phyloP scores from a whole-genome alignment of 2,888 invertebrate genomes.

The Boloria selene region DNA sequence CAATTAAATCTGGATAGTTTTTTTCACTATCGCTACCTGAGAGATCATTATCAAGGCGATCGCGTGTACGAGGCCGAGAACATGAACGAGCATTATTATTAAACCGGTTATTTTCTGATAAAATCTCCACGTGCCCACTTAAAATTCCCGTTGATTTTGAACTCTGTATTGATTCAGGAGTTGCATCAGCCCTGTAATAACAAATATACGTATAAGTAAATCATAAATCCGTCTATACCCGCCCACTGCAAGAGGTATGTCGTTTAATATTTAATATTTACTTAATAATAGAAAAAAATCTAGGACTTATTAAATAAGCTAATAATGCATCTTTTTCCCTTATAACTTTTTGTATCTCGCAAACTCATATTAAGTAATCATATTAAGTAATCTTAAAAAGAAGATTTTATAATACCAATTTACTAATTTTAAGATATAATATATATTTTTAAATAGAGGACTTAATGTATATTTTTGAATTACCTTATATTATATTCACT shows the following conservation, averaged over 20 bases:
- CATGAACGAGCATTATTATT: constrained; percentile 71
- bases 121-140: constrained; percentile 66
- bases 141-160: constrained; percentile 78
- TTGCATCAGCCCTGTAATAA: constrained; percentile 69
- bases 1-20: constrained; percentile 82
- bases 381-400: not conserved
- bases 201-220: constrained; percentile 26
- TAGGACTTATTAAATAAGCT: too few relatives aligned
- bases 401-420: not conserved
- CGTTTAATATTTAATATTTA: too few relatives aligned
- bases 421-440: too few relatives aligned
- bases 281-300: too few relatives aligned
- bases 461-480: constrained; percentile 37
- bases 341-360: too few relatives aligned
- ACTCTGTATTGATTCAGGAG: constrained; percentile 80
- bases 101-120: constrained; percentile 66
- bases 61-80: constrained; percentile 64
- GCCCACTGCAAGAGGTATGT: too few relatives aligned
- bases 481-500: constrained; percentile 84
- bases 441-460: too few relatives aligned
- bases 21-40: constrained; percentile 78
- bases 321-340: too few relatives aligned
- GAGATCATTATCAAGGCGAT: constrained; percentile 75
- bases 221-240: too few relatives aligned
- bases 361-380: not conserved